Evolutionary conservation across 1,140 invertebrate species (phyloP).

Genomic region (Drosophila asahinai): DNA sequence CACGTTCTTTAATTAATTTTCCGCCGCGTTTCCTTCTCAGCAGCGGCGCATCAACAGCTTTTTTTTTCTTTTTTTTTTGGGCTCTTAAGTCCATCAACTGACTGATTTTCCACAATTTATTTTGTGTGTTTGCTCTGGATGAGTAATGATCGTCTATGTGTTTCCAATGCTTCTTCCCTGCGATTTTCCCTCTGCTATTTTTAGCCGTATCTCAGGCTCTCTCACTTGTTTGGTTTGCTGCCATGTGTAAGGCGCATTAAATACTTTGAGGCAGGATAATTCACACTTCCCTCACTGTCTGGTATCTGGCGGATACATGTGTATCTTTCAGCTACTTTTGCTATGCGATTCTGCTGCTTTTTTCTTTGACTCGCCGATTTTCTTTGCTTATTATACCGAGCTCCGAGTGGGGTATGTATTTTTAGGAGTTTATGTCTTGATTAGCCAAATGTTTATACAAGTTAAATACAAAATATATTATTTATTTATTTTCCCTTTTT

Average conservation of each 20-base stretch:
- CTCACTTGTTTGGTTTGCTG: conserved; percentile 30
- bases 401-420: not conserved
- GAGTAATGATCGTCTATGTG: conserved; percentile 64
- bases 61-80: not conserved
- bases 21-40: conserved; percentile 31
- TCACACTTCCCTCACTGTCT: conserved; percentile 59
- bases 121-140: conserved; percentile 56
- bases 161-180: conserved; percentile 35
- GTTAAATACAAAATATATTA: not conserved
- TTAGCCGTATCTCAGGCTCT: conserved; percentile 21
- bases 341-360: conserved; percentile 20
- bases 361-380: conserved; percentile 37
- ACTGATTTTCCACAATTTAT: conserved; percentile 53
- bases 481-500: not conserved
- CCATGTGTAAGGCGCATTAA: conserved; percentile 76
- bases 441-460: not conserved
- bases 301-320: conserved; percentile 62
- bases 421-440: no score
- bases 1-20: conserved; percentile 77
- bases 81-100: conserved; percentile 27
- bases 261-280: conserved; percentile 82
- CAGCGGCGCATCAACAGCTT: conserved; percentile 25
- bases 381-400: conserved; percentile 14
- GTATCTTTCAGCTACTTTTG: conserved; percentile 52
- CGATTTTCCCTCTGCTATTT: conserved; percentile 46